These are phyloP conservation scores for Muschampia staudingeri DNA, from an alignment of 2,888 invertebrate species.

Conservation along the genomic window DNA sequence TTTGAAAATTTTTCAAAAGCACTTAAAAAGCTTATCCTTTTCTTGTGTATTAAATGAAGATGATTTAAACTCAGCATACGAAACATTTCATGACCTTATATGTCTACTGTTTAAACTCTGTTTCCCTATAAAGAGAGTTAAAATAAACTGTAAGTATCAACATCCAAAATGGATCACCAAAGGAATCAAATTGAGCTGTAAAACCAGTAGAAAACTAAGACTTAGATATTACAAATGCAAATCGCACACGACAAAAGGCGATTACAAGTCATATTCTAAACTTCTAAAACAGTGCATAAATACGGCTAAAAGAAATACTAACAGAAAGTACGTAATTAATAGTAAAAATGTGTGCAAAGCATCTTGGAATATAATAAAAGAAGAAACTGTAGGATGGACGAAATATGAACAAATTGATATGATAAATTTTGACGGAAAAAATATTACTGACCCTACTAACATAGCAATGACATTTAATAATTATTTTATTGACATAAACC, in stretches of 20 bases:
- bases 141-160: background rate
- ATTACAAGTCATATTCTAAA: background rate
- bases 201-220: constrained; percentile 16
- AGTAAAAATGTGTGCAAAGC: constrained; percentile 24
- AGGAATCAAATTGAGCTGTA: constrained; percentile 15
- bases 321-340: constrained; percentile 1
- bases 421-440: background rate
- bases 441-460: background rate
- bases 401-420: no score
- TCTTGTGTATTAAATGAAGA: background rate
- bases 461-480: constrained; percentile 20
- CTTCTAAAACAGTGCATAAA: constrained; percentile 18
- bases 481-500: background rate
- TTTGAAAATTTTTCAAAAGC: background rate
- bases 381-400: background rate
- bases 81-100: constrained; percentile 7
- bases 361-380: constrained; percentile 20
- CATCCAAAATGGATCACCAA: constrained; percentile 10
- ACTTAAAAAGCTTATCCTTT: background rate
- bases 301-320: background rate
- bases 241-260: background rate
- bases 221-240: constrained; percentile 18
- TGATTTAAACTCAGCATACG: constrained; percentile 13
- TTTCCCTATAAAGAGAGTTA: constrained; percentile 12
- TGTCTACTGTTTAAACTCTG: constrained; percentile 26